Percentiles rank a stretch among this genome's conserved stretches.
Evolutionary conservation across 2,797 vertebrate genomes (phyloP).

Genomic region (Sylvilagus floridanus): DNA sequence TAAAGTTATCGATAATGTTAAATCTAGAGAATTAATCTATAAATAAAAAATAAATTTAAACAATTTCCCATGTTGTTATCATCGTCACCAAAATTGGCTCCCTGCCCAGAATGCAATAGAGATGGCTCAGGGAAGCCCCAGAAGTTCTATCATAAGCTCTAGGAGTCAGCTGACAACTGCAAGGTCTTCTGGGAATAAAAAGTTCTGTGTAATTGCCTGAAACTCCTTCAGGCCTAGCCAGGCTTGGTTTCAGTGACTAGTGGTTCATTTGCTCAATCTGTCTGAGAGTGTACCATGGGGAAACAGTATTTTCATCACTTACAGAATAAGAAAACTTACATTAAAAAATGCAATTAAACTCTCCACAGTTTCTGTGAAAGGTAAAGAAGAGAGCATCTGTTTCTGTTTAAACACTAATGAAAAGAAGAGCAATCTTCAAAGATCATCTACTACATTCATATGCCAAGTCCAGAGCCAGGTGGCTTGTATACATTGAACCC

Average conservation of each 20-base stretch:
- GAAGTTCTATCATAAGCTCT: conserved; percentile 70
- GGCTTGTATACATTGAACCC: background rate
- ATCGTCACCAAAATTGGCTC: conserved; percentile 43
- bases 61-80: background rate
- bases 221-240: conserved; percentile 62
- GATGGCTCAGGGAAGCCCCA: conserved; percentile 42
- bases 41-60: conserved; percentile 47
- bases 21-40: conserved; percentile 28
- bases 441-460: background rate
- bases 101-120: conserved; percentile 44
- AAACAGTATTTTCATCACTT: conserved; percentile 62
- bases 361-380: conserved; percentile 20
- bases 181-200: conserved; percentile 30
- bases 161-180: conserved; percentile 8
- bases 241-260: conserved; percentile 48
- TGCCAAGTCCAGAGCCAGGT: background rate
- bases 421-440: conserved; percentile 7
- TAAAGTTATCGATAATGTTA: conserved; percentile 49
- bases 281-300: conserved; percentile 51
- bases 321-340: conserved; percentile 51
- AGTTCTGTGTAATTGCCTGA: conserved; percentile 39
- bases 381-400: background rate
- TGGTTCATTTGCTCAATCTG: conserved; percentile 65
- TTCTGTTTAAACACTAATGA: conserved; percentile 48
- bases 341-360: conserved; percentile 41